These are phyloP conservation scores for Drosophila anomalata DNA, from an alignment of 2,888 invertebrate genomes.

Conservation along the genomic window DNA sequence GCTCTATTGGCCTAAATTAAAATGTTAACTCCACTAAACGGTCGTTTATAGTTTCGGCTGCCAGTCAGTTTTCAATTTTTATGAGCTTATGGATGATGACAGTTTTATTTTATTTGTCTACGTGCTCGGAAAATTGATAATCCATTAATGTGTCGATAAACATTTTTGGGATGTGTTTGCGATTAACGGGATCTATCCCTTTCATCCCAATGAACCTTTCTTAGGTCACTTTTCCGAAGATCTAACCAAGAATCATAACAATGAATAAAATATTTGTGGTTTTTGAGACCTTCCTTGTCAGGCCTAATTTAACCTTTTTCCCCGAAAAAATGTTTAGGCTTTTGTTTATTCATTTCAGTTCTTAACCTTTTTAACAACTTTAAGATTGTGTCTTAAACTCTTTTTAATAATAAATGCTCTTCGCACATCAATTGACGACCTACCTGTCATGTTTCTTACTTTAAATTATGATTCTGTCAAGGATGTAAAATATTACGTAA, in stretches of 20 bases:
- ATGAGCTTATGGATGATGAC: background rate
- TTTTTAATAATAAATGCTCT: constrained; percentile 47
- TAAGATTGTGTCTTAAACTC: constrained; percentile 23
- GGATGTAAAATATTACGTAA: constrained; percentile 56
- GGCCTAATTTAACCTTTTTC: constrained; percentile 2
- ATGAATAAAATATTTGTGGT: background rate
- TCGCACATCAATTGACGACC: constrained; percentile 15
- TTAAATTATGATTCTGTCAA: constrained; percentile 33
- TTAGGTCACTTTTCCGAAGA: background rate
- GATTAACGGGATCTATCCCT: background rate
- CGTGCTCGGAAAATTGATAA: background rate
- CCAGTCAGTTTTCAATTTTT: background rate
- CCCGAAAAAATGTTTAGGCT: background rate
- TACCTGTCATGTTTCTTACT: constrained; percentile 38
- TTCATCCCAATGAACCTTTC: background rate
- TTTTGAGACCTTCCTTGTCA: background rate
- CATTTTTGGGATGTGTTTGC: background rate
- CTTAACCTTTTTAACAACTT: constrained; percentile 2
- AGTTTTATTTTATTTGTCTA: background rate
- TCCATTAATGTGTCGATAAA: background rate
- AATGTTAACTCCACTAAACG: background rate
- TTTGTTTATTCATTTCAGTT: background rate
- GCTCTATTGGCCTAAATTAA: background rate
- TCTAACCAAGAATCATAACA: background rate
- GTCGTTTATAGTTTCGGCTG: background rate